Conservation (phyloP, 2,113 vertebrate species). For the Fulmarus glacialis region DNA sequence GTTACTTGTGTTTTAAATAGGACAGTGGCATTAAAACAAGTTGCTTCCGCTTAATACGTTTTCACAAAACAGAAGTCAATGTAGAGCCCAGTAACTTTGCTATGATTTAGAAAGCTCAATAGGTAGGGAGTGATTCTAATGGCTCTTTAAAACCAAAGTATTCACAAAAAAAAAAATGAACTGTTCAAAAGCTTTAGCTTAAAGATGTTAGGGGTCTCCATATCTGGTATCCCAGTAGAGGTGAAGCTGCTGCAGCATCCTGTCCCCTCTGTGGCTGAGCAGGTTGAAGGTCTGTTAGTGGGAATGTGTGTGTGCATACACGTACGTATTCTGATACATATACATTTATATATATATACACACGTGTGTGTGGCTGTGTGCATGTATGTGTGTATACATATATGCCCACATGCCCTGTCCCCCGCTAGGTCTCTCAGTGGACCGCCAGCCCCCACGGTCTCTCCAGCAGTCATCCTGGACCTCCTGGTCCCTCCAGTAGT, state of each 20-base stretch:
- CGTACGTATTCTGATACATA: background rate
- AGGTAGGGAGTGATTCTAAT: background rate
- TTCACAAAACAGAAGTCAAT: background rate
- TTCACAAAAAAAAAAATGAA: background rate
- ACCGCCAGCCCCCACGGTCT: accelerated
- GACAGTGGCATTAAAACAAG: background rate
- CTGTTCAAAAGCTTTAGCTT: background rate
- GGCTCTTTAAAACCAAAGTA: background rate
- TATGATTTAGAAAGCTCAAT: background rate
- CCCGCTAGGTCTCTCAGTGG: background rate
- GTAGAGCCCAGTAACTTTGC: background rate
- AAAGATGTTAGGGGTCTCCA: background rate
- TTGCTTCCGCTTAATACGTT: background rate
- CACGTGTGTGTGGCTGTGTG: no score
- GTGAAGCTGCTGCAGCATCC: background rate
- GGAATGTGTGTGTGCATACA: background rate
- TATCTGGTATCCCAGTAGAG: background rate
- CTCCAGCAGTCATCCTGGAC: background rate
- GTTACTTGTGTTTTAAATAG: background rate
- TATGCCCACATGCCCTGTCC: background rate
- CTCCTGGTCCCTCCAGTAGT: background rate
- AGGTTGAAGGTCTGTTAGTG: background rate
- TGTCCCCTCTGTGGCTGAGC: background rate
- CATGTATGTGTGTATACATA: no score
- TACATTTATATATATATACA: no score